phyloP scores from a whole-genome alignment of 1,140 invertebrate species.

The Coptotermes formosanus region DNA sequence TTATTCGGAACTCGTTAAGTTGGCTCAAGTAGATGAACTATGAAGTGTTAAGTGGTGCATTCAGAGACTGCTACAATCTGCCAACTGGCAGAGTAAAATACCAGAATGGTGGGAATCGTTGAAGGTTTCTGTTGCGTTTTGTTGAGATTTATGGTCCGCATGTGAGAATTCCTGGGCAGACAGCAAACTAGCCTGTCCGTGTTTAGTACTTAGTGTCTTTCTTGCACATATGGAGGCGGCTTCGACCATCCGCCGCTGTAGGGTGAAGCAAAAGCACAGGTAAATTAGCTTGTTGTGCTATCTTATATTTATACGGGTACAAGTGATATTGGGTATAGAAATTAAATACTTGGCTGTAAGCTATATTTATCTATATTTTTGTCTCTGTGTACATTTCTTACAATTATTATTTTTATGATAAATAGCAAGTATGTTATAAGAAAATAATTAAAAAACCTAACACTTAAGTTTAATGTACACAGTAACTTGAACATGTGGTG shows the following conservation, averaged over 20 bases:
- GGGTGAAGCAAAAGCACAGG: neutral
- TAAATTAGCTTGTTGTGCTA: slow-evolving; percentile 26
- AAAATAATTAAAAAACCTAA: slow-evolving; percentile 25
- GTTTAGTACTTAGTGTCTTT: slow-evolving; percentile 19
- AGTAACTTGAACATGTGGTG: neutral
- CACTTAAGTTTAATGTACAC: slow-evolving; percentile 21
- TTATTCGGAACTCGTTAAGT: no score
- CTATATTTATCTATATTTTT: slow-evolving; percentile 28
- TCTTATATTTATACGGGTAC: slow-evolving; percentile 30
- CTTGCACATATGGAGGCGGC: neutral
- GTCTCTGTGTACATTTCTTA: slow-evolving; percentile 27
- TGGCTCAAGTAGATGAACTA: neutral
- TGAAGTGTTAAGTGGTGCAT: neutral
- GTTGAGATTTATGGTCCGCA: slow-evolving; percentile 25
- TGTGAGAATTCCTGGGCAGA: neutral
- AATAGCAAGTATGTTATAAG: slow-evolving; percentile 10
- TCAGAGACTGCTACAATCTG: neutral
- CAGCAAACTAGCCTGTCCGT: neutral
- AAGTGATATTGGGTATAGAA: slow-evolving; percentile 25
- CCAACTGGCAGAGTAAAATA: neutral
- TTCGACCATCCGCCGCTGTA: neutral
- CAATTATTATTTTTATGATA: slow-evolving; percentile 28
- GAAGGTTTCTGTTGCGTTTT: slow-evolving; percentile 24
- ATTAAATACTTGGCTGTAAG: slow-evolving; percentile 21
- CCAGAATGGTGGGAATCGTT: neutral